Base-by-base conservation (phyloP, 2,888 invertebrate genomes). In the Leucophora obtusa region DNA sequence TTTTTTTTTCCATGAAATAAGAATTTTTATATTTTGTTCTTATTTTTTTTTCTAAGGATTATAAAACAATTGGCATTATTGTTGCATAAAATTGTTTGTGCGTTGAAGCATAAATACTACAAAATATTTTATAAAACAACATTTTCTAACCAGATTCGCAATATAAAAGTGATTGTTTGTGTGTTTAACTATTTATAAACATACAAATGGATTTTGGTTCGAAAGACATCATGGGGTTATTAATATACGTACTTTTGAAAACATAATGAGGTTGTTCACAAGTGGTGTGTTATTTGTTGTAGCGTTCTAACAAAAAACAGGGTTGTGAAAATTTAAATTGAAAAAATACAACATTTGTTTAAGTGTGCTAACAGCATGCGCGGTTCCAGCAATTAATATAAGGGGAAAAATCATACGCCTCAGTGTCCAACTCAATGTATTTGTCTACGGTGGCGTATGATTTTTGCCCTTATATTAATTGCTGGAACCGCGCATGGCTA, bases 231-330 rank as follows among this genome's bases (percentile, higher is more conserved):
- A n/a, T 47, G 10, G 24, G 15, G 35, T 33, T 66, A 56, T 56
- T 38, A 66, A 66, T 56, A 66, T 54, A 54, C 66, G 43, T 56
- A 54, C 66, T 56, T 56, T 66, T 66, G 43, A 66, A 35, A 47
- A 14, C 35, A 54, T 66, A 21, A 66, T 21, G 38, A n/a, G n/a
- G n/a, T n/a, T n/a, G n/a, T n/a, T n/a, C n/a, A n/a, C n/a, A n/a
- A n/a, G n/a, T n/a, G n/a, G n/a, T n/a, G n/a, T n/a, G n/a, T n/a
- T n/a, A n/a, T n/a, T n/a, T n/a, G n/a, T n/a, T n/a, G n/a, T n/a
- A n/a, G n/a, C n/a, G n/a, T n/a, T n/a, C n/a, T n/a, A n/a, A n/a
- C n/a, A n/a, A n/a, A n/a, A n/a, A n/a, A n/a, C n/a, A n/a, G n/a
- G n/a, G n/a, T n/a, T n/a, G n/a, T n/a, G n/a, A n/a, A n/a, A n/a